phyloP scores from a whole-genome alignment of 92 coral and sea anemone species.

The Siderastrea siderea region DNA sequence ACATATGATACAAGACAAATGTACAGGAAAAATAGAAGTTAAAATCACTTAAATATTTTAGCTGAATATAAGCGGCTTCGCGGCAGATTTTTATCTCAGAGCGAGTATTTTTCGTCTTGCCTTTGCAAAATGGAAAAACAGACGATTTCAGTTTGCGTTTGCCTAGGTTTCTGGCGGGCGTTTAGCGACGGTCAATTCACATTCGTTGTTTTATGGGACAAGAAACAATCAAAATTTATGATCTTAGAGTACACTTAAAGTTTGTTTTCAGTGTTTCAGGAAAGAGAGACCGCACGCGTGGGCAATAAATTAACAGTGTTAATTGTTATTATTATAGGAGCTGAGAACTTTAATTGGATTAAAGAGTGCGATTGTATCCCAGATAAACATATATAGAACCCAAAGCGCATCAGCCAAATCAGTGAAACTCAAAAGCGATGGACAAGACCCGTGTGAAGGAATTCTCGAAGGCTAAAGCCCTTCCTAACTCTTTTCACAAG shows the following conservation, averaged over 20 bases:
- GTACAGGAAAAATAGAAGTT: neutral
- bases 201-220: neutral
- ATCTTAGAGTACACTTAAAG: neutral
- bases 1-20: neutral
- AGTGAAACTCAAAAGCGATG: constrained; percentile 1
- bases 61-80: constrained; percentile 15
- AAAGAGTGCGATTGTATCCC: constrained; percentile 60
- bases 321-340: constrained; percentile 78
- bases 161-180: neutral
- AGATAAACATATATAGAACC: constrained; percentile 53
- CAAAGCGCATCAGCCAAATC: neutral
- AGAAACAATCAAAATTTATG: neutral
- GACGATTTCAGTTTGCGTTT: neutral
- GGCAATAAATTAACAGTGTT: constrained; percentile 74
- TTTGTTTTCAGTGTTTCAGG: neutral
- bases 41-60: constrained; percentile 15
- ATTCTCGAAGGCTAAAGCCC: neutral
- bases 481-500: neutral
- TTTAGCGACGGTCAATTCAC: neutral
- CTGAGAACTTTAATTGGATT: constrained; percentile 83
- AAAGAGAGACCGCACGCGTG: constrained; percentile 78
- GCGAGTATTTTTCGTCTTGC: constrained; percentile 1
- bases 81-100: constrained; percentile 45
- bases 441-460: constrained; percentile 1
- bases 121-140: constrained; percentile 20